Evolutionary conservation across 2,797 vertebrate species (phyloP).

Genomic region (Gambusia yucatana): DNA sequence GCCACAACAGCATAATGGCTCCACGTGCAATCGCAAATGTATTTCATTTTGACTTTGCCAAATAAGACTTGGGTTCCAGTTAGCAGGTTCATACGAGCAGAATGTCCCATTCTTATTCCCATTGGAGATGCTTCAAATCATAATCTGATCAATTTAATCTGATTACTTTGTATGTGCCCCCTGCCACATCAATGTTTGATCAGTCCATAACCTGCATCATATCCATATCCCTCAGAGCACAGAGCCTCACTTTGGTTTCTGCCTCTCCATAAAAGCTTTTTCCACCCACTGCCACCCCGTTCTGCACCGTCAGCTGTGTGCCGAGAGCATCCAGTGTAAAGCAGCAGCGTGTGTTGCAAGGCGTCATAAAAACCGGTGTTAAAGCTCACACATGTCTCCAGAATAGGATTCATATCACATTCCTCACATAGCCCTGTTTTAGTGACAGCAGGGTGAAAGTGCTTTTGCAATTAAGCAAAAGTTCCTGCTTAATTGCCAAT

Average conservation of each 20-base stretch:
- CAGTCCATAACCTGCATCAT: neutral
- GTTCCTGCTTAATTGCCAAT: neutral
- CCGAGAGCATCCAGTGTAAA: neutral
- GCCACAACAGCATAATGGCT: neutral
- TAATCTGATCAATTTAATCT: constrained; percentile 3
- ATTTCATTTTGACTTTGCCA: neutral
- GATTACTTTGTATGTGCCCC: neutral
- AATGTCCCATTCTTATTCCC: neutral
- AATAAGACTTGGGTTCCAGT: neutral
- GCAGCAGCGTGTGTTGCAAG: neutral
- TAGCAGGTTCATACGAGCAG: neutral
- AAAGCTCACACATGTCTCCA: neutral
- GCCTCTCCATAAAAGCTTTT: constrained; percentile 4
- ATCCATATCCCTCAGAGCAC: neutral
- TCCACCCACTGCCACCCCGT: neutral
- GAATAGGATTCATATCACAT: neutral
- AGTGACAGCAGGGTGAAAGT: neutral
- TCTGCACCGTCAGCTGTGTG: neutral
- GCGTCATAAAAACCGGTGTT: neutral
- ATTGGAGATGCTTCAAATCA: neutral
- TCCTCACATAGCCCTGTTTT: neutral
- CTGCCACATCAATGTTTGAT: constrained; percentile 5
- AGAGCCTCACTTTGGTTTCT: neutral
- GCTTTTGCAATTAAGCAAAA: neutral
- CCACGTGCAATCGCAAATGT: neutral